phyloP scores from a whole-genome alignment of 1,140 invertebrate species.

The Danaus plexippus region DNA sequence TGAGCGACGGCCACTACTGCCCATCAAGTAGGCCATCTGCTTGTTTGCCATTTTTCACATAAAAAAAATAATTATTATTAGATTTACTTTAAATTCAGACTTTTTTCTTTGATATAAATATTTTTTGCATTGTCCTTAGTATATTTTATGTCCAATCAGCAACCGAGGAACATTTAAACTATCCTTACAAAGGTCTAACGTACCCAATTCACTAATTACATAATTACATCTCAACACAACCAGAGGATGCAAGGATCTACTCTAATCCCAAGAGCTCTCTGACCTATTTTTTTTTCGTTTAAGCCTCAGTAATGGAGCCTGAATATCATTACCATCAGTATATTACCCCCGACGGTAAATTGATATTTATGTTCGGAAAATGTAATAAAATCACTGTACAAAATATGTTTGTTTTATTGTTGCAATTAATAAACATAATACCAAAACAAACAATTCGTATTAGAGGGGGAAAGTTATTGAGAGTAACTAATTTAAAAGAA shows the following conservation, averaged over 20 bases:
- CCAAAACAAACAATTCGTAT: not conserved
- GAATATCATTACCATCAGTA: constrained; percentile 25
- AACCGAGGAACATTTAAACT: too few species aligned
- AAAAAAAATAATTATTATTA: constrained; percentile 1
- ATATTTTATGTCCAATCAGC: too few species aligned
- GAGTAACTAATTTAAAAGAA: not conserved
- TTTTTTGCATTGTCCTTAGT: too few species aligned
- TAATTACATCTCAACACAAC: not conserved
- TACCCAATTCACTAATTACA: constrained; percentile 1
- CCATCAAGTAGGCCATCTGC: too few species aligned
- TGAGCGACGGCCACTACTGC: too few species aligned
- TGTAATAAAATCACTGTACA: too few species aligned
- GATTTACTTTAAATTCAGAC: not conserved
- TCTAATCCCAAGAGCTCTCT: constrained; percentile 18
- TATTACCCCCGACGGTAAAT: constrained; percentile 2
- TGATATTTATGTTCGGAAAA: too few species aligned
- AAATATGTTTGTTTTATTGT: too few species aligned
- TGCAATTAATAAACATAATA: not conserved
- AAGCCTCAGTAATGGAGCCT: constrained; percentile 26
- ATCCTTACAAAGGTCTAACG: too few species aligned
- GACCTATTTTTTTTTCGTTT: constrained; percentile 39
- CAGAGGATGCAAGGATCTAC: constrained; percentile 7
- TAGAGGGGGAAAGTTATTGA: not conserved
- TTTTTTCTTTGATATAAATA: too few species aligned
- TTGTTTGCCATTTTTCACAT: too few species aligned